Evolutionary conservation across 1,140 invertebrate species (phyloP).

Genomic region (Cryptotermes secundus): DNA sequence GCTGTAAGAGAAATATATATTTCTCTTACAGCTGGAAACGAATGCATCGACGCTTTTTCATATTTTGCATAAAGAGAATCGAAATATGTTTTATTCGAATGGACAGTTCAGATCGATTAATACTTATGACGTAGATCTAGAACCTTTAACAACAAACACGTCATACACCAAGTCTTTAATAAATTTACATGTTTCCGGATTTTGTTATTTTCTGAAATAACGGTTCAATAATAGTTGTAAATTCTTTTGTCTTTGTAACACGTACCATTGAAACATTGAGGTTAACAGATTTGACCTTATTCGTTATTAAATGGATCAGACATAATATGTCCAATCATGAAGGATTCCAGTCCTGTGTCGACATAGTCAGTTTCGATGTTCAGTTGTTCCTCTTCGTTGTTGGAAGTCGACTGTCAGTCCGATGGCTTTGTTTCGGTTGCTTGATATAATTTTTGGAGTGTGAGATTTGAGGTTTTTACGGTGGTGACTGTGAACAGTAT

Average conservation of each 20-base stretch:
- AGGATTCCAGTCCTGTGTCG: not conserved
- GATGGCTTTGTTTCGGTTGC: not conserved
- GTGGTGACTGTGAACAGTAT: too few species aligned
- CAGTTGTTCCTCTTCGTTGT: not conserved
- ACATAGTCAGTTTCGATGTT: not conserved
- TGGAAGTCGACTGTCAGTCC: not conserved
- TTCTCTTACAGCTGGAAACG: too few species aligned
- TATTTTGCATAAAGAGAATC: too few species aligned
- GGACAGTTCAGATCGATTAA: too few species aligned
- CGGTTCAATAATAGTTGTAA: not conserved
- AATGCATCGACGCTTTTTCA: too few species aligned
- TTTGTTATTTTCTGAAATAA: conserved; percentile 14
- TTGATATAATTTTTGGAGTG: too few species aligned
- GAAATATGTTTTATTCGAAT: too few species aligned
- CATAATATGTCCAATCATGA: conserved; percentile 6
- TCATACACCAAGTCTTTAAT: too few species aligned
- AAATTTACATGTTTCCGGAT: not conserved
- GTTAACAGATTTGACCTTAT: conserved; percentile 19
- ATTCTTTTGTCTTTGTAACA: conserved; percentile 6
- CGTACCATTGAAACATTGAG: not conserved
- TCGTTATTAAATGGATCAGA: conserved; percentile 19
- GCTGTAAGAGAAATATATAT: too few species aligned
- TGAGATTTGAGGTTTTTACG: too few species aligned
- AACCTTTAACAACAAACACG: too few species aligned
- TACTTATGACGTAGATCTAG: too few species aligned